A percentile compares a stretch with the other conserved stretches of the same genome.
phyloP scores from a whole-genome alignment of 2,113 vertebrate genomes.

The Myrmecobius fasciatus region DNA sequence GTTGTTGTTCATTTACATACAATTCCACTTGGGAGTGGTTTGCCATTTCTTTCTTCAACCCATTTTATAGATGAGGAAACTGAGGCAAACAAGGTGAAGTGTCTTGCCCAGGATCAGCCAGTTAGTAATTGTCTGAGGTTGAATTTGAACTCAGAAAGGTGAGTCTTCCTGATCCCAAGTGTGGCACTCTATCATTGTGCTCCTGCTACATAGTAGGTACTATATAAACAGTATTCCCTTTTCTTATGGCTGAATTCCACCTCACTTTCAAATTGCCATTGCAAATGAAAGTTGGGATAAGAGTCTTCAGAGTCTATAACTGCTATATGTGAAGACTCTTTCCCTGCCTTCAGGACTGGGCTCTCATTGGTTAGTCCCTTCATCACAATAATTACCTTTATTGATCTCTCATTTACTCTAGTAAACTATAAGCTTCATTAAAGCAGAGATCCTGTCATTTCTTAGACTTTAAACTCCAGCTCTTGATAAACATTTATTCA shows the following conservation, averaged over 20 bases:
- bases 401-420: not conserved
- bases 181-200: no score
- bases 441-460: not conserved
- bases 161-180: no score
- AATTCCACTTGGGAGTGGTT: no score
- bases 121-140: not conserved
- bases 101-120: not conserved
- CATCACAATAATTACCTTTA: not conserved
- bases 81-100: not conserved
- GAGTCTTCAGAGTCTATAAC: not conserved
- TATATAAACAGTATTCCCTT: not conserved
- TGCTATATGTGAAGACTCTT: not conserved
- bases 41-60: not conserved
- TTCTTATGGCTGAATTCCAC: not conserved
- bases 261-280: not conserved
- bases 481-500: not conserved
- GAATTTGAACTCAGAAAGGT: not conserved
- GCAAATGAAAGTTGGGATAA: not conserved
- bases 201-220: not conserved
- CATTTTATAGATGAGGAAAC: not conserved
- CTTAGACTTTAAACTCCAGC: not conserved
- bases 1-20: not conserved
- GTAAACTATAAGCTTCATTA: not conserved
- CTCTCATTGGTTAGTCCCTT: not conserved
- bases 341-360: not conserved